Percentiles rank a stretch among this genome's conserved stretches.
phyloP scores from a whole-genome alignment of 2,113 vertebrate species.

The Salvelinus fontinalis region DNA sequence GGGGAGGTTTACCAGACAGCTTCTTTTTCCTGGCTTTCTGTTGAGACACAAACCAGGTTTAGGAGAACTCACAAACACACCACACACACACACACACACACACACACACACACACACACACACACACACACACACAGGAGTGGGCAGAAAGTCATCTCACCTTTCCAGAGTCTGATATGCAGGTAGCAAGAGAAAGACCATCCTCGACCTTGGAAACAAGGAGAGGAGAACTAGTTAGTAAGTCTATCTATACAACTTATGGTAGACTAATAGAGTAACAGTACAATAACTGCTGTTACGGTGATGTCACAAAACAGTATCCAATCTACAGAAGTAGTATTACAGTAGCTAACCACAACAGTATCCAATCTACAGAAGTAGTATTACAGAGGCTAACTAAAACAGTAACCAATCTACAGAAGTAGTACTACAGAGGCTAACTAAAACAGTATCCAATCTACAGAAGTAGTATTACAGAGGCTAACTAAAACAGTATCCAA shows the following conservation, averaged over 20 bases:
- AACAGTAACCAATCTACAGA: no score
- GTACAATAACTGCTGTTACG: neutral
- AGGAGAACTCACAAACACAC: neutral
- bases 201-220: neutral
- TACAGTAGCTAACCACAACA: no score
- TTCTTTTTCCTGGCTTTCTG: constrained; percentile 80
- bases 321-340: no score
- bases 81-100: neutral
- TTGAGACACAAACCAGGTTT: constrained; percentile 19
- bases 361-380: no score
- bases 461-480: no score
- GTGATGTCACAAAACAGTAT: no score
- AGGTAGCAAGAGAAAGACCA: neutral
- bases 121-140: neutral
- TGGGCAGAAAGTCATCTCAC: neutral
- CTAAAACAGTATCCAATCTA: no score
- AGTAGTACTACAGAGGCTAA: no score
- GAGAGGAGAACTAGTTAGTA: neutral
- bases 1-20: constrained; percentile 73
- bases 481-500: no score
- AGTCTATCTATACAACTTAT: neutral
- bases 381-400: no score
- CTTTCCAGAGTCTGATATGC: neutral
- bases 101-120: constrained; percentile 1
- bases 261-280: neutral